Percentiles rank a stretch among this genome's conserved stretches.
Conservation (phyloP, 1,140 invertebrate genomes). For the Drosophila athabasca region DNA sequence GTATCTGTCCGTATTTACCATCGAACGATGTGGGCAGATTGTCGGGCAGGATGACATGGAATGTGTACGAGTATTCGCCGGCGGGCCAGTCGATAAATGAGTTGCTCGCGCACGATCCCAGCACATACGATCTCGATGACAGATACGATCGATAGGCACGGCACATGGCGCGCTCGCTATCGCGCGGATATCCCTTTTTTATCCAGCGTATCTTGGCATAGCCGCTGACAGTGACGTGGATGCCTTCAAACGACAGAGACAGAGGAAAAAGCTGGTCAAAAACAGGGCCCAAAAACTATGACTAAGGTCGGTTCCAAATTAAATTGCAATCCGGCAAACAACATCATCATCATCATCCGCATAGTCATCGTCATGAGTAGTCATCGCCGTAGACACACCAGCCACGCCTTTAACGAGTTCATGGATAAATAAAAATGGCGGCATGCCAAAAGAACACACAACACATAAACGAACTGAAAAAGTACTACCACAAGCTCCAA, state of each 20-base stretch:
- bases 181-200: conserved; percentile 83
- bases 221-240: conserved; percentile 81
- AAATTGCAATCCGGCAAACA: conserved; percentile 15
- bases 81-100: conserved; percentile 84
- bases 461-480: conserved; percentile 16
- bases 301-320: conserved; percentile 10
- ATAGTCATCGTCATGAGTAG: conserved; percentile 1
- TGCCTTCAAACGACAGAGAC: conserved; percentile 45
- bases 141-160: conserved; percentile 81
- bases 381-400: neutral
- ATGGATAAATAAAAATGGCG: conserved; percentile 79
- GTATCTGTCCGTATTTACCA: conserved; percentile 88
- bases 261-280: conserved; percentile 10
- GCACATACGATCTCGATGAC: conserved; percentile 80
- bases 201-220: conserved; percentile 83
- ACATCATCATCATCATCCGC: conserved; percentile 17
- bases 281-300: conserved; percentile 15
- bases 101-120: conserved; percentile 74
- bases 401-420: conserved; percentile 76
- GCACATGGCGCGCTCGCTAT: conserved; percentile 81
- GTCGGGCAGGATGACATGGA: conserved; percentile 85
- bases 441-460: conserved; percentile 64
- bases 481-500: conserved; percentile 7
- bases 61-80: conserved; percentile 86
- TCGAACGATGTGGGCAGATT: conserved; percentile 89